phyloP scores from a whole-genome alignment of 2,113 vertebrate species.

The Eulemur macaco region DNA sequence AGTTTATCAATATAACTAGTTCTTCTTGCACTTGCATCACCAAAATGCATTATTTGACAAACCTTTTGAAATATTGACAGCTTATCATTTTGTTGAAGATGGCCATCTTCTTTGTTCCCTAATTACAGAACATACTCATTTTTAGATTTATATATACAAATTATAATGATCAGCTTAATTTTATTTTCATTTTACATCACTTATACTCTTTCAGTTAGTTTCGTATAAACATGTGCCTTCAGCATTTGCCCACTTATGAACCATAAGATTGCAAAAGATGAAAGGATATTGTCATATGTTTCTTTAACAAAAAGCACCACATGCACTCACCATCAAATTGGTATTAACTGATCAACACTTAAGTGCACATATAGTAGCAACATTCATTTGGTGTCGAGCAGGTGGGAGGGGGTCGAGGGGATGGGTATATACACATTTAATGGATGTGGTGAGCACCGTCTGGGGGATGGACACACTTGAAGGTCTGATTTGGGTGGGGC shows the following conservation, averaged over 20 bases:
- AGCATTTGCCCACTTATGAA: background rate
- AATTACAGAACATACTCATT: background rate
- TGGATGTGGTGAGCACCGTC: no score
- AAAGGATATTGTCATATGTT: background rate
- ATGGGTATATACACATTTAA: no score
- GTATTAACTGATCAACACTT: no score
- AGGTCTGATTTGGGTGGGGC: no score
- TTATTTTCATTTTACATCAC: background rate
- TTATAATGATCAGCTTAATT: background rate
- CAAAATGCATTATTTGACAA: background rate
- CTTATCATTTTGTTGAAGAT: slow-evolving; percentile 17
- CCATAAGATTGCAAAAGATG: background rate
- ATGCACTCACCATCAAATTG: no score
- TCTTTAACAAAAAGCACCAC: background rate
- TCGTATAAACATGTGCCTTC: background rate
- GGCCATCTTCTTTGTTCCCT: background rate
- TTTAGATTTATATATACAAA: slow-evolving; percentile 20
- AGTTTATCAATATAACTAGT: background rate
- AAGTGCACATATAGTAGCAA: no score
- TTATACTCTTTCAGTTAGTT: background rate
- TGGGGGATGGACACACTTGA: no score
- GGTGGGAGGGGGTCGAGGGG: no score
- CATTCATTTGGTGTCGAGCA: no score
- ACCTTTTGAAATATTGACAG: background rate
- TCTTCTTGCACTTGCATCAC: background rate